Base-by-base conservation (phyloP, 2,113 vertebrate genomes). In the Silurus asotus region DNA sequence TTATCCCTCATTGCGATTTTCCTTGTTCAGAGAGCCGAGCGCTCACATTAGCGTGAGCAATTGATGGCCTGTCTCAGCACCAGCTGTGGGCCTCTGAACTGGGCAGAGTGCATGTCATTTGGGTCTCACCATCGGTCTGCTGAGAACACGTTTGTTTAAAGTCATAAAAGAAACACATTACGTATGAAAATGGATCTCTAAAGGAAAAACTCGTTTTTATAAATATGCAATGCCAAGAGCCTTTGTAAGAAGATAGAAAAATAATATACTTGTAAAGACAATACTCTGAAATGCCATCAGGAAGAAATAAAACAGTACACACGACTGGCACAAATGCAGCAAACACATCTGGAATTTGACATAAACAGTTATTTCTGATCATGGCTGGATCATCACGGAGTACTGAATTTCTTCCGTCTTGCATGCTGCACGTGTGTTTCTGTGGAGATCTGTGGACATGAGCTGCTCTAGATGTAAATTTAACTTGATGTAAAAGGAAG, bases 41-140 rank as follows among this genome's bases (percentile, higher is more conserved):
- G 23, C 74, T 79, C 58, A 51, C 82, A 28, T 59, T 82, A 78
- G 82, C 87, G 79, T 48, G 45, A 82, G 80, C 88, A 93, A 93
- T 93, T 93, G 90, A 93, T 93, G 88, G 61, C 28, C 58, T 88
- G 90, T 88, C 89, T 83, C 89, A 83, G 80, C 88, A 79, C 74
- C 78, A 84, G 87, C 56, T 81, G 88, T 90, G 87, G 89, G 84
- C 65, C 81, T 86, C 85, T 89, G 83, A 86, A 84, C 89, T 91
- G 88, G 89, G 87, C 90, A 92, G 82, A 85, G 87, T 86, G 89
- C 88, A 84, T 89, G 91, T 93, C 89, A 91, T 92, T 93, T 88
- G 86, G 90, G 83, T 80, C 86, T 87, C 89, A 87, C 48, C 88
- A 86, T 88, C 28, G 37, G 87, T 87, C 83, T 89, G 88, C 88